Conservation (phyloP, 2,113 vertebrate genomes). For the Chrysochloris asiatica region DNA sequence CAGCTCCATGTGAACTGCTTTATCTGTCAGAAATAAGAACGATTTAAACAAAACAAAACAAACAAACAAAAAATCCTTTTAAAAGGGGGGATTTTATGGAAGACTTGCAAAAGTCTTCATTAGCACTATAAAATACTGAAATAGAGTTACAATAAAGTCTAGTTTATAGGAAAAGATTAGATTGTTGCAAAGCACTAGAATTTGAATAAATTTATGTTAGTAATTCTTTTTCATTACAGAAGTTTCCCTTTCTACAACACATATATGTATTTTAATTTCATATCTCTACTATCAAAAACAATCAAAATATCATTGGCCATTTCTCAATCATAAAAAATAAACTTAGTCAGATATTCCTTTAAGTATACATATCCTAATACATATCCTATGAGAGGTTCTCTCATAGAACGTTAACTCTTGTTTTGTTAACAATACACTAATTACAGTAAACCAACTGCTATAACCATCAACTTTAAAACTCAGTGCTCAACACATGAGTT, state of each 20-base stretch:
- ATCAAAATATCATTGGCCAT: background rate
- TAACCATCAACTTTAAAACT: background rate
- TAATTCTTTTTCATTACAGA: background rate
- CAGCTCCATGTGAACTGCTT: background rate
- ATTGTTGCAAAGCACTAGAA: constrained; percentile 9
- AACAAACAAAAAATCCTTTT: background rate
- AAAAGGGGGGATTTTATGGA: background rate
- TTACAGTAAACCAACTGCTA: too few species aligned
- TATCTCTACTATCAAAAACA: background rate
- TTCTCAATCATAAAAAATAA: background rate
- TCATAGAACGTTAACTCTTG: background rate
- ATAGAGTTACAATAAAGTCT: too few species aligned
- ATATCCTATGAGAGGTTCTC: background rate
- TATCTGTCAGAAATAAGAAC: background rate
- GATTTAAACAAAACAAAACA: background rate
- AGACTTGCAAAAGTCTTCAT: background rate
- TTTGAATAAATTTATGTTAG: background rate
- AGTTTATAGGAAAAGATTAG: too few species aligned
- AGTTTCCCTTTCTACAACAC: background rate
- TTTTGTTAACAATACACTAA: background rate
- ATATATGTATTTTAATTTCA: too few species aligned
- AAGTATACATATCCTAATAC: background rate
- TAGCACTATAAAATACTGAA: background rate
- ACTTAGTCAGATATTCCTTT: background rate
- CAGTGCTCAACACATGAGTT: background rate